Evolutionary conservation across 2,888 invertebrate genomes (phyloP).

Genomic region (Fragum fragum): DNA sequence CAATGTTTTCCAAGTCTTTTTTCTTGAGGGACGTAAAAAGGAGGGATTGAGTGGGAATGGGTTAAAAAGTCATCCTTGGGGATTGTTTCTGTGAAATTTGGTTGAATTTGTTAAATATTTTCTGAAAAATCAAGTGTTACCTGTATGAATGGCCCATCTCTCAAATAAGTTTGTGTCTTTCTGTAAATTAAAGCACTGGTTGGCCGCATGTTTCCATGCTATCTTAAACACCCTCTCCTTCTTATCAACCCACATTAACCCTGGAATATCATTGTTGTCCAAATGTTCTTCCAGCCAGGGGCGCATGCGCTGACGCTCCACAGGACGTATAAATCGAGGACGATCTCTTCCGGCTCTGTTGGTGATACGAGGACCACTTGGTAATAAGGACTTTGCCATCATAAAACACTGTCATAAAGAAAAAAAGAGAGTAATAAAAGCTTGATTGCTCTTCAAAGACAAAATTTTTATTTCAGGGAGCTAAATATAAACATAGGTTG

Average conservation of each 20-base stretch:
- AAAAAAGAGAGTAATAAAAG: too few species aligned
- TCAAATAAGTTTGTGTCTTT: slow-evolving; percentile 83
- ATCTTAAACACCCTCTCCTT: slow-evolving; percentile 77
- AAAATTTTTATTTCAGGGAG: too few species aligned
- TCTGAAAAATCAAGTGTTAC: too few species aligned
- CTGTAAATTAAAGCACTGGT: slow-evolving; percentile 80
- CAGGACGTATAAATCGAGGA: slow-evolving; percentile 72
- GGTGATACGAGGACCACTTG: slow-evolving; percentile 21
- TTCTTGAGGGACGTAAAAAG: too few species aligned
- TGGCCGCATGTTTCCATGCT: slow-evolving; percentile 84
- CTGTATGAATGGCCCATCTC: slow-evolving; percentile 84
- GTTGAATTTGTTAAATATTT: too few species aligned
- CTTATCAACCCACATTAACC: slow-evolving; percentile 79
- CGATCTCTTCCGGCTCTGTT: slow-evolving; percentile 43
- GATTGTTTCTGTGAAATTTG: too few species aligned
- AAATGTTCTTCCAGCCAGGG: slow-evolving; percentile 82
- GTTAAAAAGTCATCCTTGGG: too few species aligned
- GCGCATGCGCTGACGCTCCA: slow-evolving; percentile 82
- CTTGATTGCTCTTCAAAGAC: too few species aligned
- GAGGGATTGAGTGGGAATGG: too few species aligned
- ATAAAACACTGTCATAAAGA: not conserved
- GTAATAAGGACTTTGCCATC: slow-evolving; percentile 9
- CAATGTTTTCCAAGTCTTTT: too few species aligned
- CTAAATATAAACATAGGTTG: too few species aligned
- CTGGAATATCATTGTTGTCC: slow-evolving; percentile 75